Evolutionary conservation across 2,113 vertebrate genomes (phyloP).

Genomic region (Geothlypis trichas): DNA sequence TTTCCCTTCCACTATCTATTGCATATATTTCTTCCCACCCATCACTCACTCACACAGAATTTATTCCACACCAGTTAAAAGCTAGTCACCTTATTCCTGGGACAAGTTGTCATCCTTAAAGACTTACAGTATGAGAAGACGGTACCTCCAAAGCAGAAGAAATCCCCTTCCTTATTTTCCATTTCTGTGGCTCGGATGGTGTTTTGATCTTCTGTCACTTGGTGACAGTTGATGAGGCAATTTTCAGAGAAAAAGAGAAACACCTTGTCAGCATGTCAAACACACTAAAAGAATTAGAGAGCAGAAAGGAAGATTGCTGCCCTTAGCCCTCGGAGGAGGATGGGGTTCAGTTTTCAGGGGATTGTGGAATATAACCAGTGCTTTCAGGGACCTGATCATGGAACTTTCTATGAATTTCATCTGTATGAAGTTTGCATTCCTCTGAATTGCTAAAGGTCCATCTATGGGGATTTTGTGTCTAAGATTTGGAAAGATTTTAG

Average conservation of each 20-base stretch:
- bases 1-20: neutral
- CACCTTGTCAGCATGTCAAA: neutral
- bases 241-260: neutral
- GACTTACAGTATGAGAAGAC: neutral
- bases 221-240: neutral
- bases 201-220: neutral
- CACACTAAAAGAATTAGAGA: neutral
- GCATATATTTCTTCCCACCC: neutral
- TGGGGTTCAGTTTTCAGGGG: neutral
- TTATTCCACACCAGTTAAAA: neutral
- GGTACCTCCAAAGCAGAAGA: neutral
- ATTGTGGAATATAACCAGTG: neutral
- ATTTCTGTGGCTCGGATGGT: neutral
- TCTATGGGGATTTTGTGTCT: neutral
- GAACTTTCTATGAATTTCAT: neutral
- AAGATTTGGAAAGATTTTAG: neutral
- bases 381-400: neutral
- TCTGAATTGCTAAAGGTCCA: rapidly evolving
- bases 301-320: neutral
- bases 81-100: neutral
- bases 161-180: neutral
- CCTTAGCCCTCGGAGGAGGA: rapidly evolving
- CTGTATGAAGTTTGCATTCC: neutral
- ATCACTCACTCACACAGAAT: neutral
- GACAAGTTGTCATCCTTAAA: neutral